phyloP scores from a whole-genome alignment of 1,140 invertebrate genomes.

The Ceratina calcarata region DNA sequence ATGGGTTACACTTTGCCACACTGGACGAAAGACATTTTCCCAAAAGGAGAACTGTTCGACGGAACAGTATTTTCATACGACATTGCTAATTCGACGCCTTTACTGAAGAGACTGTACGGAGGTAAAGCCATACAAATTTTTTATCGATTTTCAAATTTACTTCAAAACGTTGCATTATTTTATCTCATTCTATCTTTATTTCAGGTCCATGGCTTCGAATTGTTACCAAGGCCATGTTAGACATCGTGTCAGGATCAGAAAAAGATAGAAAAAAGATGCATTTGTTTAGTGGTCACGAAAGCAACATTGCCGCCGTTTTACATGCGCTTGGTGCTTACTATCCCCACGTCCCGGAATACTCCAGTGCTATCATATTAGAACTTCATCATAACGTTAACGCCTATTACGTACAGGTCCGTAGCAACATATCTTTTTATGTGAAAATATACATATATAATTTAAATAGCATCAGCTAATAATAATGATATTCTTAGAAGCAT shows the following conservation, averaged over 20 bases:
- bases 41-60: slow-evolving; percentile 78
- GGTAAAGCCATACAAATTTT: slow-evolving; percentile 69
- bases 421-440: too few species aligned
- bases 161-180: not conserved
- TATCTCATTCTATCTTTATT: not conserved
- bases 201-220: slow-evolving; percentile 81
- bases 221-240: slow-evolving; percentile 78
- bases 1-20: slow-evolving; percentile 68
- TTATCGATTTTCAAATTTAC: not conserved
- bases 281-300: slow-evolving; percentile 86
- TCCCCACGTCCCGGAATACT: slow-evolving; percentile 81
- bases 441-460: too few species aligned
- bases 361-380: slow-evolving; percentile 77
- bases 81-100: slow-evolving; percentile 74
- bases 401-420: slow-evolving; percentile 80
- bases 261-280: slow-evolving; percentile 78
- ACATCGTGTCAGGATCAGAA: slow-evolving; percentile 70
- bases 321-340: slow-evolving; percentile 83
- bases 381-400: slow-evolving; percentile 55
- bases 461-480: too few species aligned
- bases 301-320: slow-evolving; percentile 85
- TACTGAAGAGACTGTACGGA: slow-evolving; percentile 75
- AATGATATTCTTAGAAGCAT: not conserved
- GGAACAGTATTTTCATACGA: slow-evolving; percentile 79
- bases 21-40: slow-evolving; percentile 77